Conservation (phyloP, 2,113 vertebrate species). For the Mixornis gularis region DNA sequence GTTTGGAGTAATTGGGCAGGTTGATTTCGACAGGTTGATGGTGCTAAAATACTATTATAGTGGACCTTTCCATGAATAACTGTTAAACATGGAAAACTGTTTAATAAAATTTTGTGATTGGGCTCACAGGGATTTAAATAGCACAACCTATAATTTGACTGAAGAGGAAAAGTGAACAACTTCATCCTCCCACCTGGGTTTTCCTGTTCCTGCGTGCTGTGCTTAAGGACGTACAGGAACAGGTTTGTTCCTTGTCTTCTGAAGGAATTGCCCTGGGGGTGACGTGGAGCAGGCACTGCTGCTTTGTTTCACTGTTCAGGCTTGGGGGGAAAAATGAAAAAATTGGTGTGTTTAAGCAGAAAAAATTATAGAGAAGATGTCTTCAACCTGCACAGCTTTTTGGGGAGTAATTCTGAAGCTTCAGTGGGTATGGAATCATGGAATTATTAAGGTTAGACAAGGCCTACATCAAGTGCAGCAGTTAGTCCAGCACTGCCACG, state of each 20-base stretch:
- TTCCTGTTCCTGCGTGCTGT: neutral
- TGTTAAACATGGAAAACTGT: constrained; percentile 64
- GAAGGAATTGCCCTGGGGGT: neutral
- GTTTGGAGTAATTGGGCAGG: constrained; percentile 77
- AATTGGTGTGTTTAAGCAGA: neutral
- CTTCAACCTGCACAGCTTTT: neutral
- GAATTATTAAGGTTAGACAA: neutral
- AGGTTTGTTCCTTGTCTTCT: neutral
- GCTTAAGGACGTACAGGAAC: neutral
- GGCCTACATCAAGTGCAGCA: neutral
- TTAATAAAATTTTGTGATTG: constrained; percentile 69
- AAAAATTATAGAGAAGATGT: neutral
- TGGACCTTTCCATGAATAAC: constrained; percentile 66
- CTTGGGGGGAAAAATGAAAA: neutral
- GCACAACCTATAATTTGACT: neutral
- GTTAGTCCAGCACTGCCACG: neutral
- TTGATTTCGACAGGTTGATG: constrained; percentile 79
- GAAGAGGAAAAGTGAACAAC: neutral
- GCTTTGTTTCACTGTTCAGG: neutral
- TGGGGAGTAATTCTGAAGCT: neutral
- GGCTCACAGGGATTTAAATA: constrained; percentile 61
- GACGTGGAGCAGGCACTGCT: neutral
- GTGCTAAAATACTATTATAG: constrained; percentile 76
- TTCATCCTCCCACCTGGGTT: neutral
- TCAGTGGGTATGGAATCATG: neutral